These are phyloP conservation scores for Drosophila basisetae DNA, from an alignment of 2,888 invertebrate species.

Conservation along the genomic window DNA sequence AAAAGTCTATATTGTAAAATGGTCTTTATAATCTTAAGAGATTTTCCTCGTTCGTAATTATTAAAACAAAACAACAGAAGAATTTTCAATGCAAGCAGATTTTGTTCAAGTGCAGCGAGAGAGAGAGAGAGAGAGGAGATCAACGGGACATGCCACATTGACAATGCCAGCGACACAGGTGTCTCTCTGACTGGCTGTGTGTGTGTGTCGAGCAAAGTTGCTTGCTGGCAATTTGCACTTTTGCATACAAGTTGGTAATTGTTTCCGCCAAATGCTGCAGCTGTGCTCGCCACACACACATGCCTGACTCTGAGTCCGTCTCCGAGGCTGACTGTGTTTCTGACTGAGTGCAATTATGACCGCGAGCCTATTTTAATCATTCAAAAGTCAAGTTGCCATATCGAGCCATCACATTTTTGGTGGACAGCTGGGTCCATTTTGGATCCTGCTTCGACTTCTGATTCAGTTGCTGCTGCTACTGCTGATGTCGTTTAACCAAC, in stretches of 20 bases:
- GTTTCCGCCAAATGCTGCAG: constrained; percentile 73
- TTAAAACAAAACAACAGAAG: background rate
- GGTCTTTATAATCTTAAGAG: no score
- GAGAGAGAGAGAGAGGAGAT: constrained; percentile 6
- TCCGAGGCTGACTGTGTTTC: background rate
- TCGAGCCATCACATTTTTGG: constrained; percentile 6
- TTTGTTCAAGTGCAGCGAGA: constrained; percentile 25
- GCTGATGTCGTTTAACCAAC: constrained; percentile 48
- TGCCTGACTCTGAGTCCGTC: background rate
- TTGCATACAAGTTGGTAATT: constrained; percentile 78
- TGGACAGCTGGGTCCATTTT: constrained; percentile 56
- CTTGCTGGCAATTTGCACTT: constrained; percentile 70
- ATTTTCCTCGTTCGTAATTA: no score
- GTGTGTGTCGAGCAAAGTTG: constrained; percentile 51
- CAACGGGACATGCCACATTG: constrained; percentile 29
- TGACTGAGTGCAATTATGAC: constrained; percentile 42
- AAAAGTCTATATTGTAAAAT: no score
- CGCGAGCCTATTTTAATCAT: constrained; percentile 65
- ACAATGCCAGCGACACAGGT: constrained; percentile 52
- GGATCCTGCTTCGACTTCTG: constrained; percentile 5
- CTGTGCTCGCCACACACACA: constrained; percentile 40
- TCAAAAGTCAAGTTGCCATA: constrained; percentile 61
- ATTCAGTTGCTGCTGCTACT: constrained; percentile 3
- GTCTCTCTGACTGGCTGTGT: constrained; percentile 15
- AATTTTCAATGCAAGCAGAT: background rate